phyloP scores from a whole-genome alignment of 2,113 vertebrate species.

The Sander lucioperca region DNA sequence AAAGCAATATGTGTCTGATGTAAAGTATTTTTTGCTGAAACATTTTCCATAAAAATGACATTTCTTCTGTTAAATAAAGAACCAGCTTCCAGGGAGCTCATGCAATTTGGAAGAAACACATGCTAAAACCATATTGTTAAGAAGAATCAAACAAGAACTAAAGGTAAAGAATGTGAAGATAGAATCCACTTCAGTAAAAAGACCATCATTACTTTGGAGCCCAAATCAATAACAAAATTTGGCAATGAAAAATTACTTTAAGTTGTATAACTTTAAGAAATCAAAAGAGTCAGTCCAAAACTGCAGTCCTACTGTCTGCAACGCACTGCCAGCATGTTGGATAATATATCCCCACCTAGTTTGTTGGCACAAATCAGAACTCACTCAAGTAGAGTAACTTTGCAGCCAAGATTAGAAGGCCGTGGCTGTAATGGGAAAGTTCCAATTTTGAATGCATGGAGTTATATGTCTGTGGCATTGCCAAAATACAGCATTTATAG shows the following conservation, averaged over 20 bases:
- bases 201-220: background rate
- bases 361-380: conserved; percentile 54
- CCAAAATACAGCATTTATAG: conserved; percentile 48
- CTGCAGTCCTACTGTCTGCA: conserved; percentile 51
- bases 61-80: conserved; percentile 12
- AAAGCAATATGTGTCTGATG: conserved; percentile 31
- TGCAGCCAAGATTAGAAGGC: conserved; percentile 27
- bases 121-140: background rate
- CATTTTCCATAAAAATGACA: conserved; percentile 17
- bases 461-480: conserved; percentile 23
- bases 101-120: background rate
- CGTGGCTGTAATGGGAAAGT: conserved; percentile 50
- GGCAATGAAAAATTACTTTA: background rate
- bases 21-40: conserved; percentile 24
- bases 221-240: background rate
- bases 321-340: conserved; percentile 43
- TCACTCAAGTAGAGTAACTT: conserved; percentile 53
- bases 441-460: conserved; percentile 59
- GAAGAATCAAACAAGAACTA: background rate
- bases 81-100: background rate
- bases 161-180: background rate
- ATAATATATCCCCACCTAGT: conserved; percentile 47
- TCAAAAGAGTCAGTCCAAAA: background rate
- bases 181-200: background rate
- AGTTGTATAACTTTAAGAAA: conserved; percentile 1